A percentile compares a stretch with the other conserved stretches of the same genome.
Conservation (phyloP, 2,888 invertebrate genomes). For the Lasius fuliginosus region DNA sequence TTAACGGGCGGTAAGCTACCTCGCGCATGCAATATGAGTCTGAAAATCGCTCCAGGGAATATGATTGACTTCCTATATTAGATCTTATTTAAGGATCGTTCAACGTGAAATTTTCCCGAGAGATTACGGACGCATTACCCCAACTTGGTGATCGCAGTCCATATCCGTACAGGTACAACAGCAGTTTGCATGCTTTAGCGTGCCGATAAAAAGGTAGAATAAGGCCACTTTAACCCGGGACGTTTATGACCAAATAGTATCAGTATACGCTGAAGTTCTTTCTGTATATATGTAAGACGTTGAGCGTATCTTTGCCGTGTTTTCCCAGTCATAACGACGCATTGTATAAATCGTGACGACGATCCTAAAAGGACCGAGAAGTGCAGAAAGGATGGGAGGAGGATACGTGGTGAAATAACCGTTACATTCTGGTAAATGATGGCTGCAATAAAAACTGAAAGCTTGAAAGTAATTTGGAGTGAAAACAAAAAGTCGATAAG, state of each 20-base stretch:
- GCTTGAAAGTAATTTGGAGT: neutral
- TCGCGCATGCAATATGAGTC: neutral
- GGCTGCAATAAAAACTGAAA: slow-evolving; percentile 4
- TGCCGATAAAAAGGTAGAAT: slow-evolving; percentile 52
- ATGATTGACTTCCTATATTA: slow-evolving; percentile 12
- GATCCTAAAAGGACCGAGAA: slow-evolving; percentile 12
- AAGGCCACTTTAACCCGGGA: slow-evolving; percentile 26
- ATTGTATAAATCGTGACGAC: slow-evolving; percentile 40
- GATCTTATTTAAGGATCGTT: slow-evolving; percentile 37
- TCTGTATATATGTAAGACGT: slow-evolving; percentile 10
- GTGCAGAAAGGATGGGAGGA: neutral
- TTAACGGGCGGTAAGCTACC: slow-evolving; percentile 3
- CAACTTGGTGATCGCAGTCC: slow-evolving; percentile 16
- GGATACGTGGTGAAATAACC: neutral
- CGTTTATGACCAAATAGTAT: slow-evolving; percentile 59
- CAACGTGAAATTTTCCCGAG: slow-evolving; percentile 27
- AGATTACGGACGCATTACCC: slow-evolving; percentile 44
- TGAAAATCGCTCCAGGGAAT: slow-evolving; percentile 9
- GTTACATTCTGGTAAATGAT: neutral
- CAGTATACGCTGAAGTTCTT: slow-evolving; percentile 38
- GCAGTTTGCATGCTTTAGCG: slow-evolving; percentile 41
- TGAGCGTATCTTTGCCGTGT: slow-evolving; percentile 22
- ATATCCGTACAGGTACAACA: slow-evolving; percentile 10
- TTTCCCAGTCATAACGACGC: slow-evolving; percentile 32
- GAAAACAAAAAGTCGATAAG: neutral